Conservation (phyloP, 2,113 vertebrate species). For the Onychorhynchus coronatus region DNA sequence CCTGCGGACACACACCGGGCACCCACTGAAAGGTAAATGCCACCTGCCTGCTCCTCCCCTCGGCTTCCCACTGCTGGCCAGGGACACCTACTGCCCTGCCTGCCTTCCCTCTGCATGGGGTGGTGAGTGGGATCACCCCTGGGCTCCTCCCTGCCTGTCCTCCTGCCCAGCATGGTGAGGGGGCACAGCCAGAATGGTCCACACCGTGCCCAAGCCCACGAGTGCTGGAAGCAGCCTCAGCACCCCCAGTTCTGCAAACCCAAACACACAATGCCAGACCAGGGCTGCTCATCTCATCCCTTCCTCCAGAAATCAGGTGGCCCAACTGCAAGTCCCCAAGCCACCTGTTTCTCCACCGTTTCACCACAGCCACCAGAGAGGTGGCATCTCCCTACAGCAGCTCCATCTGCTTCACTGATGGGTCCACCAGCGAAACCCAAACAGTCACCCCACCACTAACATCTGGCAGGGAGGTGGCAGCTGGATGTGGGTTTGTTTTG, state of each 20-base stretch:
- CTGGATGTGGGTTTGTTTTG: conserved; percentile 9
- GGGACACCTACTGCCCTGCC: neutral
- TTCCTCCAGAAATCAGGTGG: neutral
- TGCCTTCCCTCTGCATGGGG: neutral
- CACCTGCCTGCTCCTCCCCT: neutral
- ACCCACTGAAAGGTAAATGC: neutral
- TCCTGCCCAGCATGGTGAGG: neutral
- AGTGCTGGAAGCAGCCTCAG: neutral
- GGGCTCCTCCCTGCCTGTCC: neutral
- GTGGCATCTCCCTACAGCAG: neutral
- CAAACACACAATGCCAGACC: accelerated
- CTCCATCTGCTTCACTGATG: neutral
- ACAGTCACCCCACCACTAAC: neutral
- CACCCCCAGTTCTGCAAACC: neutral
- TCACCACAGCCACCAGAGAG: neutral
- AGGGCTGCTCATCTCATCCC: neutral
- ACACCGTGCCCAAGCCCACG: neutral
- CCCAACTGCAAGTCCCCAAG: neutral
- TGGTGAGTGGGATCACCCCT: neutral
- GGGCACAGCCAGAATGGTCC: accelerated
- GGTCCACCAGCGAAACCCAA: neutral
- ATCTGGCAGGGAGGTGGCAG: neutral
- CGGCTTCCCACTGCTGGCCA: accelerated
- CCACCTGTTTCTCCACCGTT: neutral
- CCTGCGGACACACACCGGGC: accelerated